A percentile compares a stretch with the other conserved stretches of the same genome.
These are phyloP conservation scores for Sinohyriopsis cumingii DNA, from an alignment of 2,888 invertebrate genomes.

Conservation along the genomic window DNA sequence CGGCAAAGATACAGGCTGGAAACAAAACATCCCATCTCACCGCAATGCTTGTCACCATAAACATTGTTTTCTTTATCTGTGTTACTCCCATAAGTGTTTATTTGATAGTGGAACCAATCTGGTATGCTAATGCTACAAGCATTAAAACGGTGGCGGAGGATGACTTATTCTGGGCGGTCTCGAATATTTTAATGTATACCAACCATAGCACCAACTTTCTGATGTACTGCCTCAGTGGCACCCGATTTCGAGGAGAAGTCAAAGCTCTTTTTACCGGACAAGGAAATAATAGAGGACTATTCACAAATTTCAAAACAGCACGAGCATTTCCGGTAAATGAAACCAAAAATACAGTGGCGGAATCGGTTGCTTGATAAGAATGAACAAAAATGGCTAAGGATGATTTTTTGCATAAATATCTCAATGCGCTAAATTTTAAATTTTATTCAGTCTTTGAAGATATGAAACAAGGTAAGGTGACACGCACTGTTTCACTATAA, in stretches of 20 bases:
- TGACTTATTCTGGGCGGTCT: constrained; percentile 39
- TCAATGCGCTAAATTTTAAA: too few species aligned
- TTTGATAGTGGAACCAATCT: constrained; percentile 38
- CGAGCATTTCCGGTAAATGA: too few species aligned
- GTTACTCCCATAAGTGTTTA: constrained; percentile 49
- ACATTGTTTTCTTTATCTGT: constrained; percentile 45
- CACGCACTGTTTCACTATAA: too few species aligned
- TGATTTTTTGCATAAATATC: too few species aligned
- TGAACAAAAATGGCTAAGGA: too few species aligned
- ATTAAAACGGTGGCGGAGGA: constrained; percentile 11
- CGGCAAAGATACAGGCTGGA: background rate
- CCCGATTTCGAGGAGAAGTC: constrained; percentile 52
- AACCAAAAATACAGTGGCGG: background rate
- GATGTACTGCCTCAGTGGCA: constrained; percentile 54
- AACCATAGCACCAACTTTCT: constrained; percentile 54
- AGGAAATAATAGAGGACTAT: too few species aligned
- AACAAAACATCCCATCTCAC: constrained; percentile 48
- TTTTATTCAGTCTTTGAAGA: too few species aligned
- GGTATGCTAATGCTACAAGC: constrained; percentile 12
- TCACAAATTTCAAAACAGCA: too few species aligned
- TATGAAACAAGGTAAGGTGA: too few species aligned
- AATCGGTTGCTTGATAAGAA: background rate
- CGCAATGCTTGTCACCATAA: constrained; percentile 43
- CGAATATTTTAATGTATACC: constrained; percentile 50
- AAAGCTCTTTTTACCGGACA: constrained; percentile 26